Evolutionary conservation across 2,113 vertebrate genomes (phyloP).

Genomic region (Corythornis madagascariensis): DNA sequence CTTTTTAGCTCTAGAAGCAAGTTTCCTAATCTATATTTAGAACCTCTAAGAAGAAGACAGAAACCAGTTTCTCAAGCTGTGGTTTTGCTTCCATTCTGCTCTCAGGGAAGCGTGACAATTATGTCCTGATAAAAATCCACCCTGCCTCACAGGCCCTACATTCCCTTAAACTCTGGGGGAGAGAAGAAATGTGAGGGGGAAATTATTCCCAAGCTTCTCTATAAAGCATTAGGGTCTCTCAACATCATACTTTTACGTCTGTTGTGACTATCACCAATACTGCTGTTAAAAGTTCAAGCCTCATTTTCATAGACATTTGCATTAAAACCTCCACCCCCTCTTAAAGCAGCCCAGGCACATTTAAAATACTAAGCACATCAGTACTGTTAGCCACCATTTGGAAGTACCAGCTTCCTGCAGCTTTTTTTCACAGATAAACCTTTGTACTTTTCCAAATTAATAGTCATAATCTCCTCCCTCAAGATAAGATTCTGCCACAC

Average conservation of each 20-base stretch:
- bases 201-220: background rate
- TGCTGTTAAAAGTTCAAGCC: background rate
- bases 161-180: background rate
- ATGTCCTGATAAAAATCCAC: background rate
- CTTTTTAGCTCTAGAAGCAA: background rate
- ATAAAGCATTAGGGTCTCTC: background rate
- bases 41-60: background rate
- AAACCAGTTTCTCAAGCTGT: background rate
- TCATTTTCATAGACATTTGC: background rate
- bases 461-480: background rate
- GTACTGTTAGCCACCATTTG: background rate
- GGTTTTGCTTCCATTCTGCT: background rate
- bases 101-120: background rate
- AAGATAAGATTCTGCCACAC: background rate
- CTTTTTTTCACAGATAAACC: background rate
- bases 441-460: background rate
- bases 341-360: background rate
- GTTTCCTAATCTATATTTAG: background rate
- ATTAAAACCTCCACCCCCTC: background rate
- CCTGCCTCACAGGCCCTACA: background rate
- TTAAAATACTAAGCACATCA: background rate
- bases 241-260: background rate
- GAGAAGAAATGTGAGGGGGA: rapidly evolving
- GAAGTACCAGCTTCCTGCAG: background rate
- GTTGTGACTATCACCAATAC: background rate